Evolutionary conservation across 2,797 vertebrate genomes (phyloP).

Genomic region (Gallinago solitaria): DNA sequence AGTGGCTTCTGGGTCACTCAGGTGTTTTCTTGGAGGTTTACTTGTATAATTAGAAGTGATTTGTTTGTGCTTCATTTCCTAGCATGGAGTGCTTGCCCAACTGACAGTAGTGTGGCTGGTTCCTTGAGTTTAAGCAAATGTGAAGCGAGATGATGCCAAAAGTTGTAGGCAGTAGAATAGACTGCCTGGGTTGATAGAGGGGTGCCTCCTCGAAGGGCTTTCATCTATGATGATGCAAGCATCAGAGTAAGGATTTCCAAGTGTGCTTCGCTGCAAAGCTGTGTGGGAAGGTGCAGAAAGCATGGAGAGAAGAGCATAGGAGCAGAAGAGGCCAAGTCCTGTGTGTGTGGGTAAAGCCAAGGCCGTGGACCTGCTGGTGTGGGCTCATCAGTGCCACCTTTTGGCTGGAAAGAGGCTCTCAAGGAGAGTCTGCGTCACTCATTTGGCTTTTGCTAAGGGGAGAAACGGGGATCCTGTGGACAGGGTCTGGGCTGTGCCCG

Average conservation of each 20-base stretch:
- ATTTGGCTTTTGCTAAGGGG: background rate
- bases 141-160: background rate
- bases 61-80: background rate
- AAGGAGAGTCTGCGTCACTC: background rate
- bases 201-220: background rate
- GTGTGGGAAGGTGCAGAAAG: background rate
- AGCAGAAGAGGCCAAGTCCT: background rate
- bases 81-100: background rate
- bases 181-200: background rate
- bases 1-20: background rate
- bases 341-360: background rate
- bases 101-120: background rate
- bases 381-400: slow-evolving; percentile 53
- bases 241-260: background rate
- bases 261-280: background rate
- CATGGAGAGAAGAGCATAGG: background rate
- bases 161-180: background rate
- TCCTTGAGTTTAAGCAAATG: background rate
- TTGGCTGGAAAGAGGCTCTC: background rate
- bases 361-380: accelerated
- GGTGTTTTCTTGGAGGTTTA: background rate
- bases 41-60: background rate
- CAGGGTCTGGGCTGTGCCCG: accelerated
- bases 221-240: background rate
- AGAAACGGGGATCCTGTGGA: accelerated